Evolutionary conservation across 2,797 vertebrate genomes (phyloP).

Genomic region (Coilia nasus): DNA sequence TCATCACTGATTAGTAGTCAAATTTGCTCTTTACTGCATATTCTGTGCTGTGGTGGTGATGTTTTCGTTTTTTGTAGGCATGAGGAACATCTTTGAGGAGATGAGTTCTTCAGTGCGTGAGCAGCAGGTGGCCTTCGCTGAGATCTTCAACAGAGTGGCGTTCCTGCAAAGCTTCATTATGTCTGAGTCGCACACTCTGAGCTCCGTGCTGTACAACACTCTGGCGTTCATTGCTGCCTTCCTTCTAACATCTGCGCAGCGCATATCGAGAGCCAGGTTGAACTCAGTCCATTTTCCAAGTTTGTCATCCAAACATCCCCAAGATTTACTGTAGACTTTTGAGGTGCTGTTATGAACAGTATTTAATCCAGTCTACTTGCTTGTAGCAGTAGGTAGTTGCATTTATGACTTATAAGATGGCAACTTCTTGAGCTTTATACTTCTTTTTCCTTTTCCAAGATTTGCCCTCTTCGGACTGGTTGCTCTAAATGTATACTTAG

Average conservation of each 20-base stretch:
- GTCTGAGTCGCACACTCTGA: slow-evolving; percentile 77
- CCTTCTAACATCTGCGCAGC: slow-evolving; percentile 74
- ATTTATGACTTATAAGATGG: background rate
- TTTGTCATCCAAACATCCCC: slow-evolving; percentile 14
- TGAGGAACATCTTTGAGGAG: slow-evolving; percentile 73
- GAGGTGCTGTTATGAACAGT: background rate
- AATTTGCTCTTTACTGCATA: background rate
- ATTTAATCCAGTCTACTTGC: background rate
- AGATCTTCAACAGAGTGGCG: slow-evolving; percentile 78
- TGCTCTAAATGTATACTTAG: slow-evolving; percentile 77
- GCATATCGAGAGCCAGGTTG: slow-evolving; percentile 78
- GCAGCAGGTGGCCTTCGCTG: slow-evolving; percentile 77
- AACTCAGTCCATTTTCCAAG: background rate
- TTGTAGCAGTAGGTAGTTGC: background rate
- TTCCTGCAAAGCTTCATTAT: slow-evolving; percentile 82
- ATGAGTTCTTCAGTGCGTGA: slow-evolving; percentile 71
- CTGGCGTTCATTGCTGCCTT: slow-evolving; percentile 71
- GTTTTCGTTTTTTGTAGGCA: slow-evolving; percentile 61
- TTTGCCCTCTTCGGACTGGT: slow-evolving; percentile 73
- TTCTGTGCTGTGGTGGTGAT: background rate
- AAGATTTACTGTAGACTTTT: slow-evolving; percentile 15
- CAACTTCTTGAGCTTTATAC: background rate
- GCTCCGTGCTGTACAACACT: slow-evolving; percentile 77
- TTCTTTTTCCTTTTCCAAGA: slow-evolving; percentile 57
- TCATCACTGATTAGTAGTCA: background rate